Conservation (phyloP, 92 coral and sea anemone genomes). For the Meandrina meandrites region DNA sequence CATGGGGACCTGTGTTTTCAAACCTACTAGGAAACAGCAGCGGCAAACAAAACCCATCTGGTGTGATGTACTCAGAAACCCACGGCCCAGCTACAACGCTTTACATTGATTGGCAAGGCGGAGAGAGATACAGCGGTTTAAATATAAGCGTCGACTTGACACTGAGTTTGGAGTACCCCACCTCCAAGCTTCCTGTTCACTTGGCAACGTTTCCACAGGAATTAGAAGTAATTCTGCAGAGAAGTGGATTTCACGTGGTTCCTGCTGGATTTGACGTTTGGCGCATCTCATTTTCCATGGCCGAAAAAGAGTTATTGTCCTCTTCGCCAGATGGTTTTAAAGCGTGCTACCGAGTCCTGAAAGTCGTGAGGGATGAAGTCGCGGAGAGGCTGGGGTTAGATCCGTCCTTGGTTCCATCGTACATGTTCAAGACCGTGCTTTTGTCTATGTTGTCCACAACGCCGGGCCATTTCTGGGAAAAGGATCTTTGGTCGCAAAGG, state of each 20-base stretch:
- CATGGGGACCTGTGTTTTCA: constrained; percentile 21
- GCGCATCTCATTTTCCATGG: constrained; percentile 20
- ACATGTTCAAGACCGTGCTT: constrained; percentile 12
- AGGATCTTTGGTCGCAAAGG: not conserved
- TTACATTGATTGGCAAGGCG: constrained; percentile 12
- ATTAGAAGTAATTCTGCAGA: not conserved
- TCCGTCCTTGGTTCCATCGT: constrained; percentile 5
- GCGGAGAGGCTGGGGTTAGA: not conserved
- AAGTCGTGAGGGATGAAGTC: not conserved
- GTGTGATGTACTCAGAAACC: constrained; percentile 16
- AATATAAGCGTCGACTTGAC: constrained; percentile 10
- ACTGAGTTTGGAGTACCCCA: not conserved
- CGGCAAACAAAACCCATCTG: not conserved
- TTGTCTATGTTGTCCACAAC: not conserved
- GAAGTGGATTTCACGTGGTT: constrained; percentile 12
- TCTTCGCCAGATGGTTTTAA: constrained; percentile 19
- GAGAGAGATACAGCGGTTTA: not conserved
- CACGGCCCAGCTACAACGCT: constrained; percentile 32
- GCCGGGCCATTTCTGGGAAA: constrained; percentile 2
- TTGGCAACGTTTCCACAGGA: not conserved
- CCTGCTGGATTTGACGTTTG: constrained; percentile 23
- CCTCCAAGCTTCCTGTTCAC: constrained; percentile 5
- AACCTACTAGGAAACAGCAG: constrained; percentile 11
- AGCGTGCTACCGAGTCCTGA: constrained; percentile 19
- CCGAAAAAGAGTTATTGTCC: not conserved